These are phyloP conservation scores for Sminthurinus signatus DNA, from an alignment of 1,140 invertebrate genomes.

Conservation along the genomic window DNA sequence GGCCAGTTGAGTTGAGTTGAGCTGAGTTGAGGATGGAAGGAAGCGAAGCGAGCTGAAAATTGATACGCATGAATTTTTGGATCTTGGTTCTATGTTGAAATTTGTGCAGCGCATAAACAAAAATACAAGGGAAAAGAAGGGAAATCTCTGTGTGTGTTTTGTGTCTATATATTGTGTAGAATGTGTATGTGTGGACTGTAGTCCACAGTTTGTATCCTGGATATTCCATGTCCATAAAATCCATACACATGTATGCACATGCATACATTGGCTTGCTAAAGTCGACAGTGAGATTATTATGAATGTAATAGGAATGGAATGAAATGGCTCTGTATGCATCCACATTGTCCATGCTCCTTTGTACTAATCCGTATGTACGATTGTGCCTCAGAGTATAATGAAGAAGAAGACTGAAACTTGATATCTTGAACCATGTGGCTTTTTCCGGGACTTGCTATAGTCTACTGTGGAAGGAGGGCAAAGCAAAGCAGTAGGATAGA, in stretches of 20 bases:
- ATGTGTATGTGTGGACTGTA: too few relatives aligned
- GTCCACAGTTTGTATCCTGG: too few relatives aligned
- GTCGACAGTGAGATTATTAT: too few relatives aligned
- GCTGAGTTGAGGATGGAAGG: constrained; percentile 7
- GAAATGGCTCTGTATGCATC: too few relatives aligned
- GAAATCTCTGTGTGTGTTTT: too few relatives aligned
- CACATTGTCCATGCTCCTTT: too few relatives aligned
- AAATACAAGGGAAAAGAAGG: constrained; percentile 12
- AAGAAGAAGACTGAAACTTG: not conserved
- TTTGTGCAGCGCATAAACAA: constrained; percentile 33
- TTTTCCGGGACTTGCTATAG: not conserved
- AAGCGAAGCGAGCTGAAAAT: constrained; percentile 30
- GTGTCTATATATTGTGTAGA: too few relatives aligned
- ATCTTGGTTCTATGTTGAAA: constrained; percentile 24
- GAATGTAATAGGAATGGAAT: too few relatives aligned
- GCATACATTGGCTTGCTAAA: too few relatives aligned
- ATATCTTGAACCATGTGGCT: constrained; percentile 6
- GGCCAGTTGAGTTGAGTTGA: not conserved
- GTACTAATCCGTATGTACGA: not conserved
- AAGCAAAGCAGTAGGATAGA: not conserved
- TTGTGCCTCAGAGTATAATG: not conserved
- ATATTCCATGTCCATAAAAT: too few relatives aligned
- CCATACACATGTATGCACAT: too few relatives aligned
- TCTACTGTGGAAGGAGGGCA: not conserved
- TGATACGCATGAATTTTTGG: constrained; percentile 34